These are phyloP conservation scores for Ameiurus melas DNA, from an alignment of 2,113 vertebrate species.

Conservation along the genomic window DNA sequence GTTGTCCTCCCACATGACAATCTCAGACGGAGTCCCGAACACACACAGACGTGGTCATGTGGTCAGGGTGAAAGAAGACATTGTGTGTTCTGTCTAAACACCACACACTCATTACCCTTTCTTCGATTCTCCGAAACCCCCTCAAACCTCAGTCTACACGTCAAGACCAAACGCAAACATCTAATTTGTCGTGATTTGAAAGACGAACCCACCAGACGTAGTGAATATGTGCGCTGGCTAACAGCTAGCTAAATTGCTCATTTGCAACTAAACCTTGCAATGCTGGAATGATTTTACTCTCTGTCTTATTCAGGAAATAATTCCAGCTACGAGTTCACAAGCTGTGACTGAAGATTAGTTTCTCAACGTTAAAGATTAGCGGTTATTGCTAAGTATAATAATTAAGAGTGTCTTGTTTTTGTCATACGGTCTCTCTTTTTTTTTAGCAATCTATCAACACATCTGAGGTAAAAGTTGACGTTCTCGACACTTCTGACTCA, in stretches of 20 bases:
- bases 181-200: neutral
- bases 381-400: neutral
- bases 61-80: constrained; percentile 61
- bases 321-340: neutral
- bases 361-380: neutral
- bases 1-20: neutral
- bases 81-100: constrained; percentile 61
- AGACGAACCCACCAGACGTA: neutral
- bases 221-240: neutral
- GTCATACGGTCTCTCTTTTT: neutral
- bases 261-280: neutral
- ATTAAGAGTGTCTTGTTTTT: neutral
- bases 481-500: neutral
- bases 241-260: neutral
- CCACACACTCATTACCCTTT: constrained; percentile 11
- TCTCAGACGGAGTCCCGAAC: constrained; percentile 14
- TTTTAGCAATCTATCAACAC: neutral
- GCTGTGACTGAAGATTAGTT: neutral
- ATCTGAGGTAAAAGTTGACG: neutral
- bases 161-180: neutral
- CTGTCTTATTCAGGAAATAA: neutral
- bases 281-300: neutral
- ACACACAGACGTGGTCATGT: neutral
- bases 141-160: neutral
- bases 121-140: neutral